Percentiles rank a stretch among this genome's conserved stretches.
Evolutionary conservation across 2,113 vertebrate species (phyloP).

Genomic region (Heterotilapia buettikoferi): DNA sequence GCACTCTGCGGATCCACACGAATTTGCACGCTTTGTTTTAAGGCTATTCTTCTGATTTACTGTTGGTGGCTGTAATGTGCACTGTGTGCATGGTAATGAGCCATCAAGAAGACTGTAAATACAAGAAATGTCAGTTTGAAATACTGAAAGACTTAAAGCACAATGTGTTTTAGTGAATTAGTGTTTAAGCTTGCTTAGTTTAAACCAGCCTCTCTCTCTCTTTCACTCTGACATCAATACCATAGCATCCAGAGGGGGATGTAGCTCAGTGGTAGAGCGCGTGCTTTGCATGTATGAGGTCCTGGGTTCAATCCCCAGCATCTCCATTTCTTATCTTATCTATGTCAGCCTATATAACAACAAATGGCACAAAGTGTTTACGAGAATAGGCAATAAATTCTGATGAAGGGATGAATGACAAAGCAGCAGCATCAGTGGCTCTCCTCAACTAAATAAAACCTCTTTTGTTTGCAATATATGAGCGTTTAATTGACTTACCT

Average conservation of each 20-base stretch:
- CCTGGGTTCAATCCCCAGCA: slow-evolving; percentile 65
- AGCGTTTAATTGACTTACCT: neutral
- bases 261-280: slow-evolving; percentile 73
- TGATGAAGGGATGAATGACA: neutral
- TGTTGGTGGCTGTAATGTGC: neutral
- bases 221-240: neutral
- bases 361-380: neutral
- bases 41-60: neutral
- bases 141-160: neutral
- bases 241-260: neutral
- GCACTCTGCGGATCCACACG: accelerated
- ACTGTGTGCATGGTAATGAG: neutral
- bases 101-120: neutral
- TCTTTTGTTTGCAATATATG: neutral
- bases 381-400: neutral
- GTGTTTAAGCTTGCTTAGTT: neutral
- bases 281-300: slow-evolving; percentile 72
- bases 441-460: accelerated
- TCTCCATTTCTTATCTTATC: slow-evolving; percentile 23
- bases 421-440: accelerated
- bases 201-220: neutral
- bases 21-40: neutral
- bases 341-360: neutral
- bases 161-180: neutral
- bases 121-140: neutral